Percentiles rank a stretch among this genome's conserved stretches.
Evolutionary conservation across 2,888 invertebrate species (phyloP).

Genomic region (Synergus laeviventris): DNA sequence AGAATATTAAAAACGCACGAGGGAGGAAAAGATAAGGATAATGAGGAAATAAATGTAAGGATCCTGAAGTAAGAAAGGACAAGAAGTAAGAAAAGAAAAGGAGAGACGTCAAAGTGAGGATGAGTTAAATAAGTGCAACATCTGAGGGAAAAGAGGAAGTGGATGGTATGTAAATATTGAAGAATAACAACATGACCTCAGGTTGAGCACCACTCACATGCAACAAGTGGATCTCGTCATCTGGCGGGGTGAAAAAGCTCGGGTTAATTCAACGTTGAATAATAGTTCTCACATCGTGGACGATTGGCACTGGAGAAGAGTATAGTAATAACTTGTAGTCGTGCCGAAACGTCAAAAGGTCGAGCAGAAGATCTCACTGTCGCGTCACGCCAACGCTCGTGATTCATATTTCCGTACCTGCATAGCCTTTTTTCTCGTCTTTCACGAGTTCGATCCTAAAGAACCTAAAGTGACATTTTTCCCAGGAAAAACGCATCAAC

Average conservation of each 20-base stretch:
- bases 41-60: background rate
- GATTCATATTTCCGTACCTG: constrained; percentile 13
- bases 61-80: background rate
- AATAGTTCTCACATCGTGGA: constrained; percentile 4
- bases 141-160: background rate
- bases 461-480: background rate
- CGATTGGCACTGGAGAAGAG: constrained; percentile 24
- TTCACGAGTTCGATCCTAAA: background rate
- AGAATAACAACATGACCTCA: background rate
- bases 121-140: background rate
- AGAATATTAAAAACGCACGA: too few species aligned
- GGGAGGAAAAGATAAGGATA: background rate
- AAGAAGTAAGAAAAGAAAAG: background rate
- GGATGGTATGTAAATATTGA: constrained; percentile 8
- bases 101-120: background rate
- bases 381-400: constrained; percentile 12
- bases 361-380: constrained; percentile 9
- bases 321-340: background rate
- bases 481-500: background rate
- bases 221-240: constrained; percentile 30
- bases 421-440: background rate
- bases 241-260: constrained; percentile 5
- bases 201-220: constrained; percentile 23
- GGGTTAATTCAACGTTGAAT: constrained; percentile 19
- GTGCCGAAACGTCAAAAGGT: constrained; percentile 29